Evolutionary conservation across 2,888 invertebrate genomes (phyloP).

Genomic region (Cremastinae sp.): DNA sequence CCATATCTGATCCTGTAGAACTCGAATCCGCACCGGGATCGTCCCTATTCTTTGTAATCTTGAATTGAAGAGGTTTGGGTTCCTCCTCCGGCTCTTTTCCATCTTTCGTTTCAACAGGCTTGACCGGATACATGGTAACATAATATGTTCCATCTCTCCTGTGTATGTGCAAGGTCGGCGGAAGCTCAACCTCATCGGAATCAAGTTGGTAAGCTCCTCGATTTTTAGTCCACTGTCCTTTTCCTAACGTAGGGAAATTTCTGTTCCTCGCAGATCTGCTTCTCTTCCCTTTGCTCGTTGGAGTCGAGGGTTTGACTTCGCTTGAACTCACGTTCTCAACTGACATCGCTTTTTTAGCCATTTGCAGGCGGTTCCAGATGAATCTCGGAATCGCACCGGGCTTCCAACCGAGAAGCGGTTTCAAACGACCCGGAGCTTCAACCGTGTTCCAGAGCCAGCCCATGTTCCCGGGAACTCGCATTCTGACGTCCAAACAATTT

Average conservation of each 20-base stretch:
- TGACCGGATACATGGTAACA: conserved; percentile 71
- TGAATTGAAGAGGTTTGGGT: conserved; percentile 69
- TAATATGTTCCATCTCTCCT: conserved; percentile 71
- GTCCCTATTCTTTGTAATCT: conserved; percentile 68
- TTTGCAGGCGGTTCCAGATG: conserved; percentile 66
- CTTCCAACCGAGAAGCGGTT: conserved; percentile 69
- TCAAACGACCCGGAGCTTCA: conserved; percentile 63
- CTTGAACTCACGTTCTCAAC: conserved; percentile 57
- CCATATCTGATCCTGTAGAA: conserved; percentile 69
- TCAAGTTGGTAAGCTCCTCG: conserved; percentile 53
- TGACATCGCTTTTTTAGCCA: conserved; percentile 58
- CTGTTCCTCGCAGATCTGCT: conserved; percentile 54
- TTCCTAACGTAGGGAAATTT: conserved; percentile 55
- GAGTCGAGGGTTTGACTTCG: conserved; percentile 49
- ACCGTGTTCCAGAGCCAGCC: conserved; percentile 70
- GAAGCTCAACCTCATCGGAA: conserved; percentile 61
- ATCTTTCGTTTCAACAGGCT: conserved; percentile 50
- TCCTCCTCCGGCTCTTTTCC: conserved; percentile 53
- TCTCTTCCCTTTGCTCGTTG: conserved; percentile 56
- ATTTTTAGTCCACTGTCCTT: conserved; percentile 49
- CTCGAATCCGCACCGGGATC: conserved; percentile 59
- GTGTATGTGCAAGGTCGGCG: conserved; percentile 71
- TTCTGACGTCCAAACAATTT: conserved; percentile 66
- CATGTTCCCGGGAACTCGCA: conserved; percentile 71
- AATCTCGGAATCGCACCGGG: conserved; percentile 70